Evolutionary conservation across 1,140 invertebrate species (phyloP).

Genomic region (Drosophila sucinea): DNA sequence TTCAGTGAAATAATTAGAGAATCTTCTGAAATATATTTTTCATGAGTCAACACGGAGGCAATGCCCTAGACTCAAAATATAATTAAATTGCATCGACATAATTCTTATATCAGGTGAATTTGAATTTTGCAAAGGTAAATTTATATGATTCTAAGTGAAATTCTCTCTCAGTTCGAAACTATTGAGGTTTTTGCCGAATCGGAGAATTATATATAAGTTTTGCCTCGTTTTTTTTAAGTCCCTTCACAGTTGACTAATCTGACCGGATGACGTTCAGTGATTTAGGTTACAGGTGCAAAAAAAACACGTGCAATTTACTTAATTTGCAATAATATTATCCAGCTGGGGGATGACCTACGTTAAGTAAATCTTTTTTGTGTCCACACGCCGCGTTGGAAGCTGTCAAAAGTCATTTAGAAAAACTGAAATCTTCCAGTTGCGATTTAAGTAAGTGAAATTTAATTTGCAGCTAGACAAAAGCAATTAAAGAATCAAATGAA

Average conservation of each 20-base stretch:
- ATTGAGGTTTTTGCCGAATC: too few species aligned
- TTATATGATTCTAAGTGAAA: too few species aligned
- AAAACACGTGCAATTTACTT: neutral
- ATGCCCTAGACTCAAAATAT: neutral
- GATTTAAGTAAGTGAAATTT: constrained; percentile 49
- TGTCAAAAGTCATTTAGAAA: constrained; percentile 43
- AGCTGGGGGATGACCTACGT: neutral
- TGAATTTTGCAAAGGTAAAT: too few species aligned
- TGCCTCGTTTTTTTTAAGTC: neutral
- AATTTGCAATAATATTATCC: neutral
- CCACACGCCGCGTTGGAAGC: constrained; percentile 14
- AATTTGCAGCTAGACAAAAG: constrained; percentile 11
- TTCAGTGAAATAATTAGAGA: neutral
- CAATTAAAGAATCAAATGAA: constrained; percentile 33
- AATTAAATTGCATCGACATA: too few species aligned
- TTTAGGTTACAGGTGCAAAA: neutral
- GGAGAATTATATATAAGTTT: too few species aligned
- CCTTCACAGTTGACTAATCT: neutral
- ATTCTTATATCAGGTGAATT: too few species aligned
- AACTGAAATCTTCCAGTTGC: constrained; percentile 19
- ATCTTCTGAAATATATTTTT: neutral
- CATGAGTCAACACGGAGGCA: neutral
- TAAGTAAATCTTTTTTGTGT: neutral
- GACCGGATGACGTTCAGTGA: too few species aligned
- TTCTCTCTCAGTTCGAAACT: too few species aligned